Percentiles rank a stretch among this genome's conserved stretches.
These are phyloP conservation scores for Pardosa pseudoannulata DNA, from an alignment of 2,888 invertebrate genomes.

Conservation along the genomic window DNA sequence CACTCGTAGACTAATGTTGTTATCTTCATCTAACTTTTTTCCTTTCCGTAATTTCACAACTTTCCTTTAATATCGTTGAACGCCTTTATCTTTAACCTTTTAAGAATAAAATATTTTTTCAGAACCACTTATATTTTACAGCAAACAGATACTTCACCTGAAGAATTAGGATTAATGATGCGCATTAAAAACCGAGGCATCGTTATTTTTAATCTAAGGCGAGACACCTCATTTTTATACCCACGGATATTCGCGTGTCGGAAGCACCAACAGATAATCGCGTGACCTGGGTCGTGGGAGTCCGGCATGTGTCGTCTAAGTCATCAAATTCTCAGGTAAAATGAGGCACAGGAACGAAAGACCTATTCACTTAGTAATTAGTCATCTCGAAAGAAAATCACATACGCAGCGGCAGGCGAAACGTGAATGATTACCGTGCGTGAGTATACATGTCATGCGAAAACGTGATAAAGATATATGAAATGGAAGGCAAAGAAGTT, in stretches of 20 bases:
- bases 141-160: neutral
- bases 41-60: no score
- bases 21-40: no score
- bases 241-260: neutral
- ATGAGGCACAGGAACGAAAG: constrained; percentile 1
- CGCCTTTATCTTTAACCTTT: no score
- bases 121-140: no score
- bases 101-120: no score
- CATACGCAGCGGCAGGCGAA: neutral
- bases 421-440: neutral
- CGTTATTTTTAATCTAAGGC: neutral
- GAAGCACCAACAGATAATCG: neutral
- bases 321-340: constrained; percentile 12
- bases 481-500: neutral
- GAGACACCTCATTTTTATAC: neutral
- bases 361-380: constrained; percentile 7
- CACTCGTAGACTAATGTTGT: no score
- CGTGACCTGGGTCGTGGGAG: constrained; percentile 7
- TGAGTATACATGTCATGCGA: neutral
- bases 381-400: constrained; percentile 12
- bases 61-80: no score
- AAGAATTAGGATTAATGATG: neutral
- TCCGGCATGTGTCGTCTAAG: neutral
- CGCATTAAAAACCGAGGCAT: neutral
- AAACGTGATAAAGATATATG: constrained; percentile 7